phyloP scores from a whole-genome alignment of 2,113 vertebrate genomes.

The Galeopterus variegatus region DNA sequence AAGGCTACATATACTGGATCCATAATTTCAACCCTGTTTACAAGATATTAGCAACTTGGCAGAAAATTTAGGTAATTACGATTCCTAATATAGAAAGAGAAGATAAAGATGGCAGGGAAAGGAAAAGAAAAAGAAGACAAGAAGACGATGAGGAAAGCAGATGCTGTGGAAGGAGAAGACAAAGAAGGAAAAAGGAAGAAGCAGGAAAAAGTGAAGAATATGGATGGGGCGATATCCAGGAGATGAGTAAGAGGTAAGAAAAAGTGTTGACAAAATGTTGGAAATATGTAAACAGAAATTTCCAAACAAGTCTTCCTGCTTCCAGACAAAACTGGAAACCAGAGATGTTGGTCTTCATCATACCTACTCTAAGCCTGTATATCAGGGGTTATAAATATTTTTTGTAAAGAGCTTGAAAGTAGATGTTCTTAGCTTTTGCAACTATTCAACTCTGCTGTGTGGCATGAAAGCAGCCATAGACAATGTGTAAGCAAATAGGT shows the following conservation, averaged over 20 bases:
- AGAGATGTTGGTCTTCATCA: background rate
- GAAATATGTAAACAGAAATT: background rate
- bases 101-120: background rate
- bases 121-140: background rate
- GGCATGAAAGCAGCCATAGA: background rate
- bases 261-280: background rate
- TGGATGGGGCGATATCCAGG: background rate
- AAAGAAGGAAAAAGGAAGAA: background rate
- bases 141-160: background rate
- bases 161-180: background rate
- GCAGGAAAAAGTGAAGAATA: background rate
- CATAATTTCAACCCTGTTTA: background rate
- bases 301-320: background rate
- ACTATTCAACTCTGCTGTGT: background rate
- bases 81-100: background rate
- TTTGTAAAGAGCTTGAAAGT: background rate
- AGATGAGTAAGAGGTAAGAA: background rate
- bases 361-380: background rate
- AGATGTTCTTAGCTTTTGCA: background rate
- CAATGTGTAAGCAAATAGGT: background rate
- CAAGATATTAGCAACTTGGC: background rate
- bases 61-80: background rate
- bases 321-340: conserved; percentile 4
- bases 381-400: conserved; percentile 17
- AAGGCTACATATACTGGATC: background rate